A percentile compares a stretch with the other conserved stretches of the same genome.
phyloP scores from a whole-genome alignment of 2,888 invertebrate genomes.

The Metopia argyrocephala region DNA sequence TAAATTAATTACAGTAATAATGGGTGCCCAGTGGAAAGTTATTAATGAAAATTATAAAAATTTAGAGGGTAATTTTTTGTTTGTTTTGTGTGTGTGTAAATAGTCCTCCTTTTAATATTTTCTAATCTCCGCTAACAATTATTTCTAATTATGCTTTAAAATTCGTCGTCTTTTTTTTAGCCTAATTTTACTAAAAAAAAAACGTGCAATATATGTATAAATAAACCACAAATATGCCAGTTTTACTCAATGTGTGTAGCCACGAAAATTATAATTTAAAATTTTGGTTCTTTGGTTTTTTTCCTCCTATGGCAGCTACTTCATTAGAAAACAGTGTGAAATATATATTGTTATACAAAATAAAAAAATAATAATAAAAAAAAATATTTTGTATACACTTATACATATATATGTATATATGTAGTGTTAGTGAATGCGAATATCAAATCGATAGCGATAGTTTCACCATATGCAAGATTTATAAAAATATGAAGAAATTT shows the following conservation, averaged over 20 bases:
- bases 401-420: no score
- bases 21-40: slow-evolving; percentile 74
- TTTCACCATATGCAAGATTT: no score
- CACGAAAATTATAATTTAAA: slow-evolving; percentile 37
- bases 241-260: slow-evolving; percentile 26
- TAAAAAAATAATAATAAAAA: no score
- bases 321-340: background rate
- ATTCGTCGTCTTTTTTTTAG: slow-evolving; percentile 12
- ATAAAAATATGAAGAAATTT: no score
- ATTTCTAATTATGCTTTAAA: background rate
- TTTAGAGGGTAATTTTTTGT: slow-evolving; percentile 71
- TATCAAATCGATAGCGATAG: no score
- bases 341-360: background rate
- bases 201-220: no score
- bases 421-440: no score
- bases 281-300: slow-evolving; percentile 10
- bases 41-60: slow-evolving; percentile 75
- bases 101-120: slow-evolving; percentile 7
- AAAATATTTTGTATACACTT: no score
- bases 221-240: slow-evolving; percentile 4
- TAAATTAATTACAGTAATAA: slow-evolving; percentile 55
- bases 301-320: background rate
- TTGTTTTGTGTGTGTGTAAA: slow-evolving; percentile 35
- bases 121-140: background rate
- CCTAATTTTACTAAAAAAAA: slow-evolving; percentile 2